Evolutionary conservation across 1,140 invertebrate species (phyloP), one percentile per base, ranked within the genome.

Genomic region (Drosophila sp.): DNA sequence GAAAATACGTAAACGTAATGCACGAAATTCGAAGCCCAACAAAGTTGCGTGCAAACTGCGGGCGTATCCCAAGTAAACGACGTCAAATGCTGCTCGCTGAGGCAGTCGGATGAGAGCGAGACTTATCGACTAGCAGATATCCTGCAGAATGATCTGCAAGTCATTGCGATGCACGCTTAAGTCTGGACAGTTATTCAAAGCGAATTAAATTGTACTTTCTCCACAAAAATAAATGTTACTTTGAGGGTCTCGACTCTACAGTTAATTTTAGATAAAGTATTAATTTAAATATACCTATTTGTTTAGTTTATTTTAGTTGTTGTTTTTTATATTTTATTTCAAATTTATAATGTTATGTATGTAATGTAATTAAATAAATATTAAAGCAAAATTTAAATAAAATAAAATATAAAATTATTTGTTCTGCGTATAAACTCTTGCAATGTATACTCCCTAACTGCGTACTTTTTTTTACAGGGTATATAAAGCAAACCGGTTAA

Each of bases 1-100:
- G n/a, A 36, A 16, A 2, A 43, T 13, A 32, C 46, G 46, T 27
- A 32, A 29, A 65, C 32, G 64, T n/a, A 41, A 46, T 48, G 56
- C 67, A 51, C 64, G 6, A 65, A 72, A 50, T 59, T 8, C 27
- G 45, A 48, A 51, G 32, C 45, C 50, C 36, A 62, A 50, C 48
- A 53, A 69, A 69, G 43, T 62, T 73, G 71, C 64, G 64, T 67
- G 46, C 45, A 11, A 21, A 66, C 59, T 38, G 59, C 53, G 32
- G 53, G 59, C 67, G 67, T 53, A 54, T 43, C 43, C 41, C 29
- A 57, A 45, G 72, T 75, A 75, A 72, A 61, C 63, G 70, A 34
- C 65, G 29, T 8, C 56, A 69, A 69, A 62, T 34, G 48, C 38
- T 43, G 16, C 45, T 29, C 27, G 13, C 25, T n/a, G n/a, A 27